A percentile compares a stretch with the other conserved stretches of the same genome.
Evolutionary conservation across 2,888 invertebrate genomes (phyloP).

Genomic region (Agonopterix arenella): DNA sequence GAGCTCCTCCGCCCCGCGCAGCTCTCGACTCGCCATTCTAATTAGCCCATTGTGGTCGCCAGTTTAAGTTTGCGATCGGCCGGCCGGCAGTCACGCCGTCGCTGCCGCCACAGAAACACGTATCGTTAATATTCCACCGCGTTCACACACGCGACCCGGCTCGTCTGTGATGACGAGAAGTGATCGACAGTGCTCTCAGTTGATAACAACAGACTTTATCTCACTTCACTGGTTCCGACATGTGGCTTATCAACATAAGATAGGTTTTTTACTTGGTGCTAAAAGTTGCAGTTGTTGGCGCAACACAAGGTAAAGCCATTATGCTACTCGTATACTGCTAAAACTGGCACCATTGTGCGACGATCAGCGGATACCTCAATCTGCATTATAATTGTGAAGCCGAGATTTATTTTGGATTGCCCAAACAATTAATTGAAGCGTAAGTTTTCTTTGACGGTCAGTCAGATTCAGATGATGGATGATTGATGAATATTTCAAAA

Average conservation of each 20-base stretch:
- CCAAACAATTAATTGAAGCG: neutral
- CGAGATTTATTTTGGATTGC: constrained; percentile 5
- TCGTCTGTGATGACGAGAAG: constrained; percentile 60
- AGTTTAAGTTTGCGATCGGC: constrained; percentile 62
- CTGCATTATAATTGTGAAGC: constrained; percentile 11
- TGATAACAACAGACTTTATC: constrained; percentile 49
- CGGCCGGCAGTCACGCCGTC: constrained; percentile 65
- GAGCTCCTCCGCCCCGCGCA: constrained; percentile 50
- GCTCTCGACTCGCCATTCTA: constrained; percentile 67
- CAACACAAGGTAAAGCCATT: constrained; percentile 68
- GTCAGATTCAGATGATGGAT: neutral
- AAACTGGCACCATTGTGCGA: constrained; percentile 49
- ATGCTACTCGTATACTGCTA: constrained; percentile 55
- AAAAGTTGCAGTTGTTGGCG: constrained; percentile 46
- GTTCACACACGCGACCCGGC: constrained; percentile 40
- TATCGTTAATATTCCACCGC: constrained; percentile 23
- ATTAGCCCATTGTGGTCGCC: constrained; percentile 72
- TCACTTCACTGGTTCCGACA: constrained; percentile 35
- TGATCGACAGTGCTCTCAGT: constrained; percentile 55
- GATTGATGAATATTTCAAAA: neutral
- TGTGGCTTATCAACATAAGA: constrained; percentile 37
- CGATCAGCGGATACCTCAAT: constrained; percentile 9
- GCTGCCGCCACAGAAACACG: constrained; percentile 46
- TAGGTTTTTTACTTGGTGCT: constrained; percentile 36
- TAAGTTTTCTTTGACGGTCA: too few relatives aligned